These are phyloP conservation scores for Rhorus exstirpatorius DNA, from an alignment of 2,888 invertebrate species.

Conservation along the genomic window DNA sequence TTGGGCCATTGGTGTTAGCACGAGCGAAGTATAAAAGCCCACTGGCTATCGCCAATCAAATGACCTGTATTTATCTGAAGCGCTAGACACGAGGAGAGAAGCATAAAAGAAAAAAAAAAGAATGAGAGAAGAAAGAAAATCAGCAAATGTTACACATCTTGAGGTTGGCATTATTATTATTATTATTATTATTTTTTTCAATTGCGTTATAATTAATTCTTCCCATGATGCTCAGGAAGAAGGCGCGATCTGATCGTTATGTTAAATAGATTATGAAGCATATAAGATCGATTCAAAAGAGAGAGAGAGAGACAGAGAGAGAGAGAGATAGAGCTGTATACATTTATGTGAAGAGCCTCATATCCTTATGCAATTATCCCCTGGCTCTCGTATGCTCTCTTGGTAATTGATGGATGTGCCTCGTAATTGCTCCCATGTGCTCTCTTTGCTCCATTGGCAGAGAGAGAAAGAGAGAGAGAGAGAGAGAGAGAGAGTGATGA, in stretches of 20 bases:
- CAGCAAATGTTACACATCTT: neutral
- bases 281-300: slow-evolving; percentile 28
- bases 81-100: slow-evolving; percentile 3
- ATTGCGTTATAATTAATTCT: slow-evolving; percentile 56
- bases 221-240: slow-evolving; percentile 30
- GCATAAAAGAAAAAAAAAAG: slow-evolving; percentile 1
- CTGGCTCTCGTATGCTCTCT: slow-evolving; percentile 34
- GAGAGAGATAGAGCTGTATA: neutral
- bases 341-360: slow-evolving; percentile 28
- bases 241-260: slow-evolving; percentile 53
- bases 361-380: slow-evolving; percentile 62
- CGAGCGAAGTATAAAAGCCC: slow-evolving; percentile 10
- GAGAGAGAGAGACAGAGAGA: slow-evolving; percentile 13
- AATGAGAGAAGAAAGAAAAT: neutral
- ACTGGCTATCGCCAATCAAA: slow-evolving; percentile 53
- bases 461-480: neutral
- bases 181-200: slow-evolving; percentile 3
- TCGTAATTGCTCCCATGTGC: slow-evolving; percentile 57
- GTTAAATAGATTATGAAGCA: slow-evolving; percentile 53
- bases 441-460: slow-evolving; percentile 45
- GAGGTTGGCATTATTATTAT: neutral
- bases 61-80: slow-evolving; percentile 57
- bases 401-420: slow-evolving; percentile 56
- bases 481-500: neutral
- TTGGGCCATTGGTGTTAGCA: neutral